These are phyloP conservation scores for Ptycholaimellus sp. DNA, from an alignment of 2,888 invertebrate species.

Conservation along the genomic window DNA sequence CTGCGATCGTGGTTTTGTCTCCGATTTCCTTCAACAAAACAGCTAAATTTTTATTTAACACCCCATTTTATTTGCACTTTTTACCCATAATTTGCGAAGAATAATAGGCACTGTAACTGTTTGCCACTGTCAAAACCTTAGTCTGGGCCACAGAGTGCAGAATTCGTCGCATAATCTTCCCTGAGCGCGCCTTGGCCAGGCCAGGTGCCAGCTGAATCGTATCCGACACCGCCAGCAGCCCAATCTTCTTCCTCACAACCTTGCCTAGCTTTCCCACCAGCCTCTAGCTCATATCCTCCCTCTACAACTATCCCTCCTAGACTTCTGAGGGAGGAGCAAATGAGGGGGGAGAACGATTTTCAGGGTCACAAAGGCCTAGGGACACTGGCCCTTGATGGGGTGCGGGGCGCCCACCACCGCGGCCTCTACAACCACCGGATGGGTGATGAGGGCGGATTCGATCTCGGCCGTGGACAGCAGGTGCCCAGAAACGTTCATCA, in stretches of 20 bases:
- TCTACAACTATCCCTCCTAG: no score
- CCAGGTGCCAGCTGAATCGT: slow-evolving; percentile 72
- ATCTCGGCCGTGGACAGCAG: slow-evolving; percentile 35
- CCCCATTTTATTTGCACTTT: no score
- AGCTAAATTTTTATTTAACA: no score
- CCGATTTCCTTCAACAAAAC: no score
- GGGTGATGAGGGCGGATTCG: slow-evolving; percentile 33
- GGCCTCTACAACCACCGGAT: slow-evolving; percentile 30
- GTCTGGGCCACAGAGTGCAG: slow-evolving; percentile 81
- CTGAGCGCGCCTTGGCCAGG: slow-evolving; percentile 50
- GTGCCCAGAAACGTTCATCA: slow-evolving; percentile 34
- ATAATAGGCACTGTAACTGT: no score
- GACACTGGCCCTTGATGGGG: slow-evolving; percentile 34
- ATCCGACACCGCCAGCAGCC: slow-evolving; percentile 79
- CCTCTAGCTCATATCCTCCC: slow-evolving; percentile 39
- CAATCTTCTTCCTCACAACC: slow-evolving; percentile 54
- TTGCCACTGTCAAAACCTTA: no score
- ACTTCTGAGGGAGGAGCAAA: no score
- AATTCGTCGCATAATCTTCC: slow-evolving; percentile 90
- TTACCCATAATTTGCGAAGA: no score
- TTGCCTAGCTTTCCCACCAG: slow-evolving; percentile 33
- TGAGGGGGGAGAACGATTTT: no score
- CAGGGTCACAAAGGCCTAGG: slow-evolving; percentile 30
- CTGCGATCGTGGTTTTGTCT: slow-evolving; percentile 75
- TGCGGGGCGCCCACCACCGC: slow-evolving; percentile 35